Evolutionary conservation across 2,113 vertebrate species (phyloP).

Genomic region (Campylomormyrus tamandua): DNA sequence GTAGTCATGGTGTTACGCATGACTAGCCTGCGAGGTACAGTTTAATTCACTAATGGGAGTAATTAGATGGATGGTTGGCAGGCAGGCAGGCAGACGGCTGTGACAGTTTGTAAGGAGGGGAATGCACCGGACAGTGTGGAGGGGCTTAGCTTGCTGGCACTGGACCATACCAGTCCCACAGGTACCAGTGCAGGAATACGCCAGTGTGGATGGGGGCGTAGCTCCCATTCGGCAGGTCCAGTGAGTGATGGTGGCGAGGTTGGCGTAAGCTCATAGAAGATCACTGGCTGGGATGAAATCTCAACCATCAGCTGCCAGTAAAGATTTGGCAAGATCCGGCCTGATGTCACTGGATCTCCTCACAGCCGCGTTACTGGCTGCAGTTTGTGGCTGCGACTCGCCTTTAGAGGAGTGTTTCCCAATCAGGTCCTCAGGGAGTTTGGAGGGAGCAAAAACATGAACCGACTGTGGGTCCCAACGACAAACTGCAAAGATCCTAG

Average conservation of each 20-base stretch:
- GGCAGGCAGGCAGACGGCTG: conserved; percentile 4
- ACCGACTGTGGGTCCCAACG: neutral
- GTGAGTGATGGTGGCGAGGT: neutral
- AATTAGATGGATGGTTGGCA: neutral
- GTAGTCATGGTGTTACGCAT: conserved; percentile 2
- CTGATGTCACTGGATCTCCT: neutral
- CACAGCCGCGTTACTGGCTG: neutral
- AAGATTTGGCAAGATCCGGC: neutral
- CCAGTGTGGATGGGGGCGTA: neutral
- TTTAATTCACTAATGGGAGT: conserved; percentile 35
- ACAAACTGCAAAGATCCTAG: neutral
- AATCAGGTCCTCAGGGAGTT: neutral
- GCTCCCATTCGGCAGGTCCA: neutral
- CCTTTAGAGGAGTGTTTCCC: neutral
- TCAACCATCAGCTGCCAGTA: neutral
- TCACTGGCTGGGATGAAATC: neutral
- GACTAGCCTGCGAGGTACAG: conserved; percentile 30
- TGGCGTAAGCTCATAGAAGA: neutral
- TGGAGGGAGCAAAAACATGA: no score
- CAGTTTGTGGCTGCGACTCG: neutral
- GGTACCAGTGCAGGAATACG: neutral
- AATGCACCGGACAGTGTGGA: neutral
- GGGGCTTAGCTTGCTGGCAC: neutral
- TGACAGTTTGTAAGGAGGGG: neutral
- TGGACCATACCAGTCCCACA: neutral